These are phyloP conservation scores for Drosophila seguyi DNA, from an alignment of 1,140 invertebrate species.

Conservation along the genomic window DNA sequence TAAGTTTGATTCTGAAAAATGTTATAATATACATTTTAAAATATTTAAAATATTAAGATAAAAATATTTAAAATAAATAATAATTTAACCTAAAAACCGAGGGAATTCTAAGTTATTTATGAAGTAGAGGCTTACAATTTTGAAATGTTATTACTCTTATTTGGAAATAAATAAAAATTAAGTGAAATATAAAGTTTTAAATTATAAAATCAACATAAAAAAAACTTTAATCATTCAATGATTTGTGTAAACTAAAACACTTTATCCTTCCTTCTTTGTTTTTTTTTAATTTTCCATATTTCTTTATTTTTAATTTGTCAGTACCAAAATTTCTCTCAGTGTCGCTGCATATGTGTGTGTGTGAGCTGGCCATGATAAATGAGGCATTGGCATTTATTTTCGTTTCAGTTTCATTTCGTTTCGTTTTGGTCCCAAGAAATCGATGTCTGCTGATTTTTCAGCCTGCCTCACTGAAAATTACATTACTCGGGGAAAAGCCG, in stretches of 20 bases:
- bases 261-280: neutral
- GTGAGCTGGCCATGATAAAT: conserved; percentile 63
- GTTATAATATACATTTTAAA: no score
- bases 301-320: neutral
- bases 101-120: neutral
- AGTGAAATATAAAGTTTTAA: neutral
- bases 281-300: neutral
- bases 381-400: conserved; percentile 71
- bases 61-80: no score
- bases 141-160: neutral
- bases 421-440: conserved; percentile 48
- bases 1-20: no score
- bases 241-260: neutral
- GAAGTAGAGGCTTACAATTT: neutral
- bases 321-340: neutral
- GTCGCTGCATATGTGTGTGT: conserved; percentile 3
- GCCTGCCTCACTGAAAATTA: conserved; percentile 54
- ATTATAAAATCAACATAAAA: neutral
- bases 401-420: conserved; percentile 69
- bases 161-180: neutral
- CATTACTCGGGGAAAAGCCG: conserved; percentile 26
- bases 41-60: no score
- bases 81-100: no score
- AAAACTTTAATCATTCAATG: neutral
- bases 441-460: conserved; percentile 67